Evolutionary conservation across 2,797 vertebrate species (phyloP).

Genomic region (Menidia menidia): DNA sequence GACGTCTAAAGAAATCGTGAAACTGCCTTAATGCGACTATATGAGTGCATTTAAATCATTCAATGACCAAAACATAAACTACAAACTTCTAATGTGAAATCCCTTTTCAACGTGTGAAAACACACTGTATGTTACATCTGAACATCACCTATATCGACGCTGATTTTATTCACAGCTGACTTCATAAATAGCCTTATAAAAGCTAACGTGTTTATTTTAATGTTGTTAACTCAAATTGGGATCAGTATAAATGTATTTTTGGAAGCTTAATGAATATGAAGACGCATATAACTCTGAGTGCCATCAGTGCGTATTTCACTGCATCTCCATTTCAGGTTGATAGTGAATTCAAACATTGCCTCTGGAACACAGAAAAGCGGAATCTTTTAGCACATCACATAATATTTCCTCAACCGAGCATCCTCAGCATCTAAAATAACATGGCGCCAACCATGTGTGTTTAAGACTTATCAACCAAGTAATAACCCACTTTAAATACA

Average conservation of each 20-base stretch:
- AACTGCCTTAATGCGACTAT: background rate
- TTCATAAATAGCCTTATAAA: too few species aligned
- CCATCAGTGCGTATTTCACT: background rate
- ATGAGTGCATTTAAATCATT: background rate
- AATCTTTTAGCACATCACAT: conserved; percentile 18
- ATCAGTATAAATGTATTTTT: background rate
- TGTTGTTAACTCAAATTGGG: background rate
- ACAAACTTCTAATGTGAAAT: background rate
- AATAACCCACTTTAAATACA: conserved; percentile 15
- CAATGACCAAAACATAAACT: background rate
- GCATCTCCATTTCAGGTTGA: conserved; percentile 10
- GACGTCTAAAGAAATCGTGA: background rate
- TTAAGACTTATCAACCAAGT: conserved; percentile 54
- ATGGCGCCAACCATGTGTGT: conserved; percentile 31
- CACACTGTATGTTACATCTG: background rate
- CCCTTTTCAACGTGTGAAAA: too few species aligned
- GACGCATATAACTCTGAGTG: background rate
- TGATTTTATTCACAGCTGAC: background rate
- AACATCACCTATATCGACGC: background rate
- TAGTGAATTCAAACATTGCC: conserved; percentile 23
- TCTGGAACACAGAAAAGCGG: conserved; percentile 31
- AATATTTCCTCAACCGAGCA: conserved; percentile 21
- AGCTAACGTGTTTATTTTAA: too few species aligned
- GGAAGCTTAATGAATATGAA: background rate
- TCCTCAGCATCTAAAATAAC: conserved; percentile 4